Evolutionary conservation across 2,113 vertebrate species (phyloP), one percentile per base, ranked within the genome.

Genomic region (Cyanoramphus novaezelandiae): DNA sequence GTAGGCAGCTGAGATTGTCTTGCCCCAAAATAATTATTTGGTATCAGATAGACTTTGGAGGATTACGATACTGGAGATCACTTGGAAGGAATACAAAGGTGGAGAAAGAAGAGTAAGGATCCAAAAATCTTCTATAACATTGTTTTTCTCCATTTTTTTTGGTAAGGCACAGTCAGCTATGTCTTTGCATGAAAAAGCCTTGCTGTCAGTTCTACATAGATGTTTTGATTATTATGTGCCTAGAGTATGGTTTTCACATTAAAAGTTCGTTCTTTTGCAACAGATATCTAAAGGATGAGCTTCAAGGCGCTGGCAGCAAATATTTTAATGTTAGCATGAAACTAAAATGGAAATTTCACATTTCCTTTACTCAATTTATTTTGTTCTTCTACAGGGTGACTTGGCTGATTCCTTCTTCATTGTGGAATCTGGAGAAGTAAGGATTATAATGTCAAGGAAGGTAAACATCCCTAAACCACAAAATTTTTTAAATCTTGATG

Each of bases 371-470:
- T 43, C 33, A 6, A 13, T 74, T 93, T 49, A 39, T 49, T 83
- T 97, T 79, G 90, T 53, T 91, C 74, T 69, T 64, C 21, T 33
- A 35, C 94, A 99, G 99, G 99, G 99, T 92, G 99, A 99, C 91
- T 98, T 97, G 97, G 99, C 99, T 50, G 98, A 99, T 97, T 99
- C 98, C 97, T 99, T 99, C 97, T 99, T 99, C 97, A 99, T 99
- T 96, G 99, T 99, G 71, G 99, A 99, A 97, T 99, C 99, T 87
- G 99, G 99, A 96, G 99, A 99, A 97, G 99, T 99, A 94, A 99
- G 98, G 98, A 99, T 99, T 97, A 99, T 99, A 90, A 99, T 99
- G 98, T 99, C 98, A 96, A 98, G 98, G 93, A 99, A 99, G 98
- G 99, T 99, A 98, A 96, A 81, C 21, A 50, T 63, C 24, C 20